Evolutionary conservation across 2,888 invertebrate species (phyloP).

Genomic region (Uloborus plumipes): DNA sequence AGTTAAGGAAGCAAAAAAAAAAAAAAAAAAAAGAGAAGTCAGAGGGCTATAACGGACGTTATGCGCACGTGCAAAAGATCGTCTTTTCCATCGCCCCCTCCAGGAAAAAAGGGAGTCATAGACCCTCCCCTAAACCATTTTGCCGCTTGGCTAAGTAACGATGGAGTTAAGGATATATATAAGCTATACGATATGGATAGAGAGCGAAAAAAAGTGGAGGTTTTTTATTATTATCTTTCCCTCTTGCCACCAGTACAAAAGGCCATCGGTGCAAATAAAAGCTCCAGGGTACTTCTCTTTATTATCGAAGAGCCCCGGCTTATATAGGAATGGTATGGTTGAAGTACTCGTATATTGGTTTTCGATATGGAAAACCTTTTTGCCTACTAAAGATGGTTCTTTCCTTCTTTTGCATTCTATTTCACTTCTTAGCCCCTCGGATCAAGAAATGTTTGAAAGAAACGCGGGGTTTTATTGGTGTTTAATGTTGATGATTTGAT

Average conservation of each 20-base stretch:
- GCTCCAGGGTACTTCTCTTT: constrained; percentile 36
- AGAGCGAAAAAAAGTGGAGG: constrained; percentile 2
- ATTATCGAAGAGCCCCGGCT: constrained; percentile 40
- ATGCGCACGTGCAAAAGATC: constrained; percentile 40
- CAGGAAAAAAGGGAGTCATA: constrained; percentile 3
- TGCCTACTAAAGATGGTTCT: neutral
- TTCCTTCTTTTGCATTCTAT: neutral
- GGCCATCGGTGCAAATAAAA: constrained; percentile 52
- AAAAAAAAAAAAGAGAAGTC: constrained; percentile 1
- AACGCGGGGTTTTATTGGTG: too few species aligned
- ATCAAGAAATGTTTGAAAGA: too few species aligned
- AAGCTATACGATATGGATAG: constrained; percentile 48
- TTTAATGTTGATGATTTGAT: too few species aligned
- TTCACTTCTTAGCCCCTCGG: too few species aligned
- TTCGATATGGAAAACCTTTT: constrained; percentile 36
- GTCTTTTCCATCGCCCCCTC: constrained; percentile 17
- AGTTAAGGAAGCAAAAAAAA: neutral
- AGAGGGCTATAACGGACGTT: neutral
- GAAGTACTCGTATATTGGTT: constrained; percentile 57
- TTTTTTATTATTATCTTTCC: constrained; percentile 23
- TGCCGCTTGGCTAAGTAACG: constrained; percentile 47
- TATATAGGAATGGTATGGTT: constrained; percentile 53
- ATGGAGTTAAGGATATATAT: constrained; percentile 54
- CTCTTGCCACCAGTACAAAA: constrained; percentile 41
- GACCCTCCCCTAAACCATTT: constrained; percentile 40